phyloP scores from a whole-genome alignment of 2,797 vertebrate species.

The Coreius guichenoti region DNA sequence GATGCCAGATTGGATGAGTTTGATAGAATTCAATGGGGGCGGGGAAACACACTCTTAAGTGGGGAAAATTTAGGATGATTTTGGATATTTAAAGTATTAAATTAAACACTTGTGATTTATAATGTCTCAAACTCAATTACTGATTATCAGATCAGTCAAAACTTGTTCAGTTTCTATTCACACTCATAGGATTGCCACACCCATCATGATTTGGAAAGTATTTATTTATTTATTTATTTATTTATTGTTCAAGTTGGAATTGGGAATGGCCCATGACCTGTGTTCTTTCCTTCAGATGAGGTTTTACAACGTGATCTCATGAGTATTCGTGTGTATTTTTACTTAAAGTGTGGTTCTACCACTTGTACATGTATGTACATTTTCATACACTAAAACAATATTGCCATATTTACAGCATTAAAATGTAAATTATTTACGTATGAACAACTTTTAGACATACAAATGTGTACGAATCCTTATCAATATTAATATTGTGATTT shows the following conservation, averaged over 20 bases:
- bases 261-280: background rate
- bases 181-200: background rate
- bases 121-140: background rate
- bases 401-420: too few relatives aligned
- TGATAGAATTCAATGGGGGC: background rate
- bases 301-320: too few relatives aligned
- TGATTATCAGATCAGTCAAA: background rate
- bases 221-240: background rate
- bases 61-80: background rate
- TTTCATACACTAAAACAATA: too few relatives aligned
- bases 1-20: constrained; percentile 2
- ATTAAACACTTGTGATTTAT: background rate
- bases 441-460: too few relatives aligned
- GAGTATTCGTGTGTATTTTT: too few relatives aligned
- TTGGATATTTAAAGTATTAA: background rate
- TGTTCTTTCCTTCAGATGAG: too few relatives aligned
- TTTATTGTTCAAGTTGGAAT: background rate
- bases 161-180: background rate
- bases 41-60: background rate
- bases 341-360: too few relatives aligned
- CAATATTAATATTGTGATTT: too few relatives aligned
- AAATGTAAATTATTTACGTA: too few relatives aligned
- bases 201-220: background rate
- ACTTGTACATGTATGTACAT: too few relatives aligned
- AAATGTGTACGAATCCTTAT: too few relatives aligned